phyloP scores from a whole-genome alignment of 2,113 vertebrate species.

The Tupaia tana region DNA sequence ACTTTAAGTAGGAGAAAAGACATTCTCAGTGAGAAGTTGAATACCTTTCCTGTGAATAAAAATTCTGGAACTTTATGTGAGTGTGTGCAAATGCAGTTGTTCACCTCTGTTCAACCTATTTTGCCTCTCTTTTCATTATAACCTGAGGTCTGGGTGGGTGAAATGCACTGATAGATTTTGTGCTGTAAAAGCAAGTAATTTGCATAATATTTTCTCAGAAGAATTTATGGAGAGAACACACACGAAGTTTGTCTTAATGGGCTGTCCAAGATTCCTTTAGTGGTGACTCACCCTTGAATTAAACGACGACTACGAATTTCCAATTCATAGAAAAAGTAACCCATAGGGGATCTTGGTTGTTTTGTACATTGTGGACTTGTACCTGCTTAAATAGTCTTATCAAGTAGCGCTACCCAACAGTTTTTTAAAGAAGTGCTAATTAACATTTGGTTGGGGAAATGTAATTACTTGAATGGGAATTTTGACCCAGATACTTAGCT shows the following conservation, averaged over 20 bases:
- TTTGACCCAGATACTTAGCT: conserved; percentile 67
- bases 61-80: not conserved
- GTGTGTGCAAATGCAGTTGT: not conserved
- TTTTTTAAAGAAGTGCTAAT: conserved; percentile 61
- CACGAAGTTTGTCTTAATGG: not conserved
- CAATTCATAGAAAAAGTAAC: conserved; percentile 22
- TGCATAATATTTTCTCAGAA: conserved; percentile 2
- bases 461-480: conserved; percentile 69
- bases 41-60: not conserved
- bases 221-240: not conserved
- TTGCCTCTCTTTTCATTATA: not conserved
- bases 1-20: not conserved
- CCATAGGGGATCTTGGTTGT: not conserved
- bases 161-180: not conserved
- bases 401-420: not conserved
- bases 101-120: not conserved
- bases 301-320: not conserved
- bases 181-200: not conserved
- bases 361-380: not conserved
- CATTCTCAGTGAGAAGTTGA: not conserved
- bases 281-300: not conserved
- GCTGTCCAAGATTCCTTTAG: not conserved
- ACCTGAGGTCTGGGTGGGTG: not conserved
- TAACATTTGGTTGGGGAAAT: conserved; percentile 66
- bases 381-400: conserved; percentile 36